Conservation (phyloP, 2,113 vertebrate species). For the Catharus bicknelli region DNA sequence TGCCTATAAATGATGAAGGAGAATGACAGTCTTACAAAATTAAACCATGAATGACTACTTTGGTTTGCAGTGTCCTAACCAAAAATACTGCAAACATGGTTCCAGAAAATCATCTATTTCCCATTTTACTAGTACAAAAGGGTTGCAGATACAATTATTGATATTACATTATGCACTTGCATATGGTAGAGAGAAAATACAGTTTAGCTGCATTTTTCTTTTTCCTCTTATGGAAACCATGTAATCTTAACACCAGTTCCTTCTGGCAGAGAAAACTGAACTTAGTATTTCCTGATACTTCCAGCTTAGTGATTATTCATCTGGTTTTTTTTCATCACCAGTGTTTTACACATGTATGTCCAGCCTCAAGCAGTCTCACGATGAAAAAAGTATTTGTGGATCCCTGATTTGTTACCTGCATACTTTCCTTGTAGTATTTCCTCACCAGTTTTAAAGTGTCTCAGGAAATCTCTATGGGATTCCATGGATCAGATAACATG, state of each 20-base stretch:
- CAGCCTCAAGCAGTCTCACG: background rate
- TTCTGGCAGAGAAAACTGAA: background rate
- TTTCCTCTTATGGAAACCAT: background rate
- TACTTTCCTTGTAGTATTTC: background rate
- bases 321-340: conserved; percentile 35
- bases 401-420: conserved; percentile 47
- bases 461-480: conserved; percentile 28
- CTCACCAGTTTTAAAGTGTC: conserved; percentile 21
- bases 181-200: background rate
- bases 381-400: conserved; percentile 28
- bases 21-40: background rate
- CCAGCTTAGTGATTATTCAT: background rate
- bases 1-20: background rate
- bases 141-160: background rate
- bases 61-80: background rate
- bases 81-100: background rate
- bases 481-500: conserved; percentile 7
- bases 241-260: background rate
- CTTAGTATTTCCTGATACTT: conserved; percentile 38
- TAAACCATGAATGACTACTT: background rate
- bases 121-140: background rate
- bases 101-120: background rate
- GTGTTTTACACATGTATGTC: conserved; percentile 12
- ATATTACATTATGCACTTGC: background rate
- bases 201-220: background rate